A percentile compares a stretch with the other conserved stretches of the same genome.
phyloP scores from a whole-genome alignment of 2,888 invertebrate genomes.

The Rhagium mordax region DNA sequence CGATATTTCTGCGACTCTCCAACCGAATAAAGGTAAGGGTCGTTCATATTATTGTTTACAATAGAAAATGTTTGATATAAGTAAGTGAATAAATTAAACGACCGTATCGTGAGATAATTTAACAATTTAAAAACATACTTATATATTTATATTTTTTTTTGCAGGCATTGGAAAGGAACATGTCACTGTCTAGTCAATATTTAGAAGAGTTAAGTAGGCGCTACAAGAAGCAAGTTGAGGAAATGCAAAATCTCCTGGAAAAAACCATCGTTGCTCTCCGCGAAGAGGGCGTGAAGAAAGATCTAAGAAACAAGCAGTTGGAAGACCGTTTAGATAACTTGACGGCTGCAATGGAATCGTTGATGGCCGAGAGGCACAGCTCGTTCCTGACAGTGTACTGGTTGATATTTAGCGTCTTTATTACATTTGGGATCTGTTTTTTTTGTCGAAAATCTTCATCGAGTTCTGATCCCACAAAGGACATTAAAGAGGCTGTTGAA shows the following conservation, averaged over 20 bases:
- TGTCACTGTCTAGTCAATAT: conserved; percentile 97
- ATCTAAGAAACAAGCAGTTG: conserved; percentile 77
- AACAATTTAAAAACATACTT: too few relatives aligned
- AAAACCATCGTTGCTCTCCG: conserved; percentile 82
- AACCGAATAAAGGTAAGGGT: conserved; percentile 95
- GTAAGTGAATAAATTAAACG: too few relatives aligned
- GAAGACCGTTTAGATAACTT: conserved; percentile 78
- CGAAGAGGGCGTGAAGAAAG: conserved; percentile 83
- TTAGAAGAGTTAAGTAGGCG: conserved; percentile 95
- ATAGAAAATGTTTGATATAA: too few relatives aligned
- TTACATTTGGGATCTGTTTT: conserved; percentile 72
- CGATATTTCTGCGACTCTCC: conserved; percentile 94
- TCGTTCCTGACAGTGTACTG: conserved; percentile 77
- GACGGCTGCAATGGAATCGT: conserved; percentile 74
- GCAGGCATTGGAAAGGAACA: conserved; percentile 93
- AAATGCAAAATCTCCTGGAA: conserved; percentile 89
- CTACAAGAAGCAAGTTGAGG: conserved; percentile 97
- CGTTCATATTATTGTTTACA: too few relatives aligned
- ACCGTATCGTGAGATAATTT: too few relatives aligned
- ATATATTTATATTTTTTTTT: too few relatives aligned
- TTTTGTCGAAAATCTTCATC: conserved; percentile 62
- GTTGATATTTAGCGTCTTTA: conserved; percentile 71
- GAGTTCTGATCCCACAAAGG: conserved; percentile 36
- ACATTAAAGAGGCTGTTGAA: conserved; percentile 65
- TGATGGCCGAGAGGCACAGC: conserved; percentile 77